A percentile compares a stretch with the other conserved stretches of the same genome.
phyloP scores from a whole-genome alignment of 2,888 invertebrate species.

The Ochlodes sylvanus region DNA sequence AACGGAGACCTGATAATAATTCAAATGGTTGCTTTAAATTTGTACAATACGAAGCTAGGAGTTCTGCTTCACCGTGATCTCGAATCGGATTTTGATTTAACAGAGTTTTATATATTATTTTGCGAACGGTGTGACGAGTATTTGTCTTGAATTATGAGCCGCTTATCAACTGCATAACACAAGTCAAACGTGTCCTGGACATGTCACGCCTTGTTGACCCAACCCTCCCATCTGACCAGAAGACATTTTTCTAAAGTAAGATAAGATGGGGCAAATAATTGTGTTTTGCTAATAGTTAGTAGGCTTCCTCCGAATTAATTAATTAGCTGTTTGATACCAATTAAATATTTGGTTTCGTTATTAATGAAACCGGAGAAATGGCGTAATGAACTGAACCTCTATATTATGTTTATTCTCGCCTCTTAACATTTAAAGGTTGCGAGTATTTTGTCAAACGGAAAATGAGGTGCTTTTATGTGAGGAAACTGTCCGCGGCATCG shows the following conservation, averaged over 20 bases:
- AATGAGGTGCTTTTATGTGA: constrained; percentile 73
- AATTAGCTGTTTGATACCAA: background rate
- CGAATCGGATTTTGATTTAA: constrained; percentile 72
- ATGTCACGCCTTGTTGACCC: constrained; percentile 2
- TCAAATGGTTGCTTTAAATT: constrained; percentile 75
- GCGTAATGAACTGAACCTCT: constrained; percentile 1
- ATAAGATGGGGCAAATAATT: background rate
- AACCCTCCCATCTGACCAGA: background rate
- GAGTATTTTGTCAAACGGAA: constrained; percentile 51
- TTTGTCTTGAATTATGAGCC: constrained; percentile 20
- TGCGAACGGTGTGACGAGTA: constrained; percentile 37
- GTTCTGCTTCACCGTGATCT: constrained; percentile 77
- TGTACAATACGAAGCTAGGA: constrained; percentile 73
- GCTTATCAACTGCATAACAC: background rate
- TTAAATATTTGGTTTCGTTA: background rate
- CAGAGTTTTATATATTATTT: constrained; percentile 52
- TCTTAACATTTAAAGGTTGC: constrained; percentile 19
- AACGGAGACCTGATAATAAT: constrained; percentile 68
- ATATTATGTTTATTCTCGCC: constrained; percentile 10
- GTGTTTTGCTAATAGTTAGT: background rate
- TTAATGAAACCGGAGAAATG: background rate
- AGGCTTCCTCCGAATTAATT: constrained; percentile 7
- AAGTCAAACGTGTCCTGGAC: background rate
- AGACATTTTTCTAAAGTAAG: background rate
- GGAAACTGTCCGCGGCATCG: constrained; percentile 51